A percentile compares a stretch with the other conserved stretches of the same genome.
phyloP scores from a whole-genome alignment of 2,113 vertebrate species.

The Mus pahari region DNA sequence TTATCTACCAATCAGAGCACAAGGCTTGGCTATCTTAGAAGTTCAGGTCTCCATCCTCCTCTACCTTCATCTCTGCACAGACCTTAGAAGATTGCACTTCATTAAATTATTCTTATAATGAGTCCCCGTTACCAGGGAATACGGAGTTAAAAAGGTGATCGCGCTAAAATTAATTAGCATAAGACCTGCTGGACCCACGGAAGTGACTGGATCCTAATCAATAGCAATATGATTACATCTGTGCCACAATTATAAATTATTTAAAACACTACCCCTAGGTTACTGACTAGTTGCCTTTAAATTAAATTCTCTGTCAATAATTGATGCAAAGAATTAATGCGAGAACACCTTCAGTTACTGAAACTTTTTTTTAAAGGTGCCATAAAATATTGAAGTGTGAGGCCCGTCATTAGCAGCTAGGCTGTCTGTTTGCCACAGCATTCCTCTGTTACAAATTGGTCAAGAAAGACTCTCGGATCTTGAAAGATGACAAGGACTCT shows the following conservation, averaged over 20 bases:
- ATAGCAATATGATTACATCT: constrained; percentile 98
- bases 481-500: constrained; percentile 86
- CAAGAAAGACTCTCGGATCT: constrained; percentile 87
- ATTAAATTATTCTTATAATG: constrained; percentile 89
- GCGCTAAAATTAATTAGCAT: constrained; percentile 90
- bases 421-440: constrained; percentile 86
- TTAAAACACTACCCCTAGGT: constrained; percentile 95
- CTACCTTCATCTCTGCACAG: constrained; percentile 8
- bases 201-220: constrained; percentile 94
- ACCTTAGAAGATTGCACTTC: constrained; percentile 82
- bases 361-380: constrained; percentile 89
- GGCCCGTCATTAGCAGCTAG: constrained; percentile 87
- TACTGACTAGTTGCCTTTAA: constrained; percentile 96
- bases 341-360: constrained; percentile 93
- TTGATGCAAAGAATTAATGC: constrained; percentile 99
- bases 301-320: constrained; percentile 99
- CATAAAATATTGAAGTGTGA: constrained; percentile 91
- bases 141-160: constrained; percentile 91
- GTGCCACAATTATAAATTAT: constrained; percentile 97
- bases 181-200: constrained; percentile 91
- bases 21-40: constrained; percentile 61
- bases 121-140: constrained; percentile 88
- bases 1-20: constrained; percentile 62
- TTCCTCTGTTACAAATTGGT: constrained; percentile 87
- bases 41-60: background rate